Evolutionary conservation across 2,888 invertebrate species (phyloP), one percentile per base, ranked within the genome.

Genomic region (Trichogramma evanescens): DNA sequence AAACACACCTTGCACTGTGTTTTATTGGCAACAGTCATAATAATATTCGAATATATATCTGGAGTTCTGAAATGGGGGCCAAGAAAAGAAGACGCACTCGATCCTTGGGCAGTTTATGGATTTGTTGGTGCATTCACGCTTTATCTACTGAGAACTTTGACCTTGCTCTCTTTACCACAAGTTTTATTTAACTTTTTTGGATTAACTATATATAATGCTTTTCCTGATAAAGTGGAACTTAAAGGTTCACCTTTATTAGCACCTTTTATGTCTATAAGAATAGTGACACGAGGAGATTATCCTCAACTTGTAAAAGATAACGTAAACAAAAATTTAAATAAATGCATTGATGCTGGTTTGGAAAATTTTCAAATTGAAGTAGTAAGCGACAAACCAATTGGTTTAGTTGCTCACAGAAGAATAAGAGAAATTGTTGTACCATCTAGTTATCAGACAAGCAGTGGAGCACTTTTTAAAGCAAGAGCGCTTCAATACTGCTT

Each of bases 281-380:
- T 95, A 40, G 96, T 97, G 6, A 97, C 96, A 0, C 84, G 95
- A 62, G 96, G 97, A 45, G 94, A 95, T 78, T 97, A 90, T 76
- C 91, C 95, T 4, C 89, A 93, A 69, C 81, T 97, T 66, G 95
- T 97, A 4, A 88, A 87, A 74, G 85, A 84, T 57, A 95, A 95
- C 82, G 93, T 95, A 5, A 82, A 84, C 59, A 84, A 91, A 65
- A 95, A 95, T 76, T 87, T 95, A 83, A 89, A 89, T 70, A 88
- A 88, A 66, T 95, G 95, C 74, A 81, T 89, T 66, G 91, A 93
- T 76, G 91, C 91, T 6, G 95, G 95, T 7, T 81, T 97, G 72
- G 95, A 95, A 78, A 95, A 97, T 77, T 97, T 96, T 73, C 86
- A 95, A 74, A 89, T 97, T 69, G 95, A 97, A 82, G 94, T 97